Evolutionary conservation across 2,888 invertebrate species (phyloP).

Genomic region (Zeuzera pyrina): DNA sequence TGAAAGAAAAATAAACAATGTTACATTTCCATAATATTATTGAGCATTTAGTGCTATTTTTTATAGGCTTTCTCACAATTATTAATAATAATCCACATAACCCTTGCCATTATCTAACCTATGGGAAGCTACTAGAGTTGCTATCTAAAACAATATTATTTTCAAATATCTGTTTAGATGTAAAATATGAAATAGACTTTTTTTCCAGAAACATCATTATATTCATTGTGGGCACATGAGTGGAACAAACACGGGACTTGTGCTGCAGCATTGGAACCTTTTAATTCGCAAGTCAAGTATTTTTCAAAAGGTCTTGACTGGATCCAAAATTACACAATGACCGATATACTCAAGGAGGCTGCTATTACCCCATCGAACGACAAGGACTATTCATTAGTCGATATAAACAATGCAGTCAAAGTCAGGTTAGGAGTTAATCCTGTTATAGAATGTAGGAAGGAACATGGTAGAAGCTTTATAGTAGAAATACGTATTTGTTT

Average conservation of each 20-base stretch:
- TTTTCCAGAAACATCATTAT: constrained; percentile 39
- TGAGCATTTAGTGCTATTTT: too few relatives aligned
- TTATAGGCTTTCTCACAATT: too few relatives aligned
- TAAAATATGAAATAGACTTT: too few relatives aligned
- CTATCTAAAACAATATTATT: too few relatives aligned
- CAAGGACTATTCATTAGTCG: constrained; percentile 24
- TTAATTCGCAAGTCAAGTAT: constrained; percentile 78
- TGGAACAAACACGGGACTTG: constrained; percentile 91
- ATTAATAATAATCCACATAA: too few relatives aligned
- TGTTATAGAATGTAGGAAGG: constrained; percentile 76
- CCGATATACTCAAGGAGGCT: constrained; percentile 66
- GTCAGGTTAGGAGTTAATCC: constrained; percentile 71
- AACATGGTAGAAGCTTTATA: constrained; percentile 73
- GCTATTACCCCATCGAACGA: constrained; percentile 64
- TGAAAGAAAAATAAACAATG: too few relatives aligned
- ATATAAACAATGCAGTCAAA: constrained; percentile 52
- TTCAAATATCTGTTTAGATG: too few relatives aligned
- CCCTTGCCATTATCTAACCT: too few relatives aligned
- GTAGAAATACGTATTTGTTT: constrained; percentile 84
- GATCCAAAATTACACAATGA: constrained; percentile 75
- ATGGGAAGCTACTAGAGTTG: too few relatives aligned
- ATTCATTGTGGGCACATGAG: constrained; percentile 84
- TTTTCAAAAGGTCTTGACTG: constrained; percentile 77
- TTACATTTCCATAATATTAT: too few relatives aligned
- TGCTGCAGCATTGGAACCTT: constrained; percentile 68